Conservation (phyloP, 2,113 vertebrate genomes). For the Chlamydotis undulata region DNA sequence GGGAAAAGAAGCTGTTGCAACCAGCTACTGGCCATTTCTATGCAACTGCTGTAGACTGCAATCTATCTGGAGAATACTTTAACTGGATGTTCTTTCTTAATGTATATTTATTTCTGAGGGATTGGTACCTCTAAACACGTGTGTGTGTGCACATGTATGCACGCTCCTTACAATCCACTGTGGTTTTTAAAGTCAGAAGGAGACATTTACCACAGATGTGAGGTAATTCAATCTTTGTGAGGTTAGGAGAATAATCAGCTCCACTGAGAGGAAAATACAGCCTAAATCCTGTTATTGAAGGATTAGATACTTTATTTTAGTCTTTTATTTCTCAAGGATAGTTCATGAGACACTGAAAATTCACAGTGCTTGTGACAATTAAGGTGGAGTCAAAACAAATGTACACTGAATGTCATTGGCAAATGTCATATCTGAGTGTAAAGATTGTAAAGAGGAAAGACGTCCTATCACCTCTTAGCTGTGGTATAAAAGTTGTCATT, state of each 20-base stretch:
- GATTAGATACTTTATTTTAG: background rate
- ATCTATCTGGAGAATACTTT: background rate
- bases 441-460: background rate
- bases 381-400: background rate
- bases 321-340: background rate
- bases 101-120: background rate
- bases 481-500: background rate
- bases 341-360: background rate
- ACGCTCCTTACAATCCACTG: background rate
- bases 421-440: background rate
- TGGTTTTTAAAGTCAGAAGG: background rate
- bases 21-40: background rate
- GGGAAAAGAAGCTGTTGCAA: background rate
- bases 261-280: background rate
- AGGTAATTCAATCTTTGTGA: background rate
- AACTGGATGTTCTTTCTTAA: background rate
- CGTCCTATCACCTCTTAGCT: background rate
- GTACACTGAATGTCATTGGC: background rate
- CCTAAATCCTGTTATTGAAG: background rate
- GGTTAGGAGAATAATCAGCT: background rate
- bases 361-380: background rate
- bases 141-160: rapidly evolving
- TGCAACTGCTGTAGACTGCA: background rate
- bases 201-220: background rate
- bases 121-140: background rate